Evolutionary conservation across 1,140 invertebrate genomes (phyloP), one percentile per base, ranked within the genome.

Genomic region (Cotesia glomerata): DNA sequence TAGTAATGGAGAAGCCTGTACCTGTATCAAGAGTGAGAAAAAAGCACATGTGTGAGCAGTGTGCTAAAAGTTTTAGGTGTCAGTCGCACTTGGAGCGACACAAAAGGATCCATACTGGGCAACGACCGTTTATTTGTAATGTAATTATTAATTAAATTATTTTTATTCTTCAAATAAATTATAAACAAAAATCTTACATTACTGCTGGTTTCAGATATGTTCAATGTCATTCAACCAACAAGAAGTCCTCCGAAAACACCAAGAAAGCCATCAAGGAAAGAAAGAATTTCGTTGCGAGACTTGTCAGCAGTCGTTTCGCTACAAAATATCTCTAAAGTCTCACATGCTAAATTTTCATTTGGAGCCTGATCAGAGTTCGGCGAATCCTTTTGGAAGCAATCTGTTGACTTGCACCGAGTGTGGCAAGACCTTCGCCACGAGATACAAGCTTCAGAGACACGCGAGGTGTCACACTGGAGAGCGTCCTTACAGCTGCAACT

Each of bases 191-290:
- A 11, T 13, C 35, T 35, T 9, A 3, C 36, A 61, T 64, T 11
- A 54, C 59, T 61, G 7, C 88, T 86, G 75, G 79, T 45, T 89
- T 75, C 80, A 89, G 80, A 81, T 90, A 45, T 91, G 90, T 79
- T 80, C 83, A 70, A 87, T 88, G 79, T 88, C 89, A 3, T 91
- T 91, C 78, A 90, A 90, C 76, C 90, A 90, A 80, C 88, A 88
- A 75, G 88, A 88, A 80, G 88, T 89, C 9, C 77, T 91, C 18
- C 87, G 87, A 71, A 88, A 86, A 68, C 90, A 91, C 76, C 86
- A 88, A 76, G 82, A 88, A 35, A 86, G 84, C 65, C 90, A 91
- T 67, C 86, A 87, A 56, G 81, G 81, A 51, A 86, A 85, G 26
- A 90, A 89, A 74, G 86, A 88, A 54, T 90, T 89, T 75, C 82